Base-by-base conservation (phyloP, 92 coral and sea anemone genomes). In the Phenganax marumi region DNA sequence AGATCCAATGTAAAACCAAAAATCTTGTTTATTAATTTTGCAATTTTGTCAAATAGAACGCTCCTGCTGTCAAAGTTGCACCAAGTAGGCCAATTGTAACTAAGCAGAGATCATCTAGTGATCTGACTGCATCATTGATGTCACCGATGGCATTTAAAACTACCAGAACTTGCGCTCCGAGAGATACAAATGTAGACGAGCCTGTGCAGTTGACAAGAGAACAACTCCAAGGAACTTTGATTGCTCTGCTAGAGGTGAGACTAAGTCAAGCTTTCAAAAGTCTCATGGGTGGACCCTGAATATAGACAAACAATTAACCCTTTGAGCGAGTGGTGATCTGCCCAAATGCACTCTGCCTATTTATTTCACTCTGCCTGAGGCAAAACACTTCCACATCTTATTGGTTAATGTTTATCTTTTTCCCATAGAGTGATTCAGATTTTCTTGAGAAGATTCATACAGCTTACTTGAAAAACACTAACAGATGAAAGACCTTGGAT, bases 71-170 rank as follows among this genome's bases (percentile, higher is more conserved):
- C 39, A 77, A 77, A 47, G 55, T 63, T 43, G 17, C 68, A 26
- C 10, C 50, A 48, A 62, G 25, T 21, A 77, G 46, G 57, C 68
- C 69, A 25, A 68, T 17, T 13, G 17, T 76, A 50, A 12, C 61
- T 7, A 76, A 54, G 49, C 81, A 78, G 33, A 63, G 60, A 62
- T 78, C 73, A 62, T 21, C 58, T 63, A 61, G 53, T 78, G 83
- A 78, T 21, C 50, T 78, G 10, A 78, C 18, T 50, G 43, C 25
- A 22, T 85, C 98, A 12, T 90, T 95, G 3, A 89, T 95, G 95
- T 95, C 98, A 47, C 98, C 98, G 9, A 68, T 92, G 84, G 98
- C 97, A 23, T 95, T 95, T 73, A 88, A 95, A 79, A 33, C 93
- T 25, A 80, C 95, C 56, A 84, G 66, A 63, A 82, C 92, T 12